phyloP scores from a whole-genome alignment of 1,140 invertebrate species.

The Temnothorax nylanderi region DNA sequence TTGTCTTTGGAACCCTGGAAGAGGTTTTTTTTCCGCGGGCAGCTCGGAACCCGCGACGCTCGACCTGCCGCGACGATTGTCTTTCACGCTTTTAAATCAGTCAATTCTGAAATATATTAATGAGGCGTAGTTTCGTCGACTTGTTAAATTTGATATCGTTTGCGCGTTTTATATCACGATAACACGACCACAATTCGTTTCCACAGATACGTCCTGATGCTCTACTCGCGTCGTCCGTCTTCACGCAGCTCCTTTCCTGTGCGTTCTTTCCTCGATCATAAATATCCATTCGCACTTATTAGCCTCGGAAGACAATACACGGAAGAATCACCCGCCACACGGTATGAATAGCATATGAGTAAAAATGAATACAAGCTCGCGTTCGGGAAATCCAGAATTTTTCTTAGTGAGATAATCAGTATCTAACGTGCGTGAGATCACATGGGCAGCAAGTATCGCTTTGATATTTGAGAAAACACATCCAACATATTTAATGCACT shows the following conservation, averaged over 20 bases:
- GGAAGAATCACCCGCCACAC: not conserved
- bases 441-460: not conserved
- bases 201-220: not conserved
- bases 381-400: not conserved
- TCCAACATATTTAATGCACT: not conserved
- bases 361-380: conserved; percentile 1
- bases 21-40: conserved; percentile 53
- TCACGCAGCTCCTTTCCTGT: not conserved
- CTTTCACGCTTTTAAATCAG: not conserved
- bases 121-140: not conserved
- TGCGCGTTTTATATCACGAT: not conserved
- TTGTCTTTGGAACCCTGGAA: conserved; percentile 56
- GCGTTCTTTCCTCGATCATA: not conserved
- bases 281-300: conserved; percentile 14
- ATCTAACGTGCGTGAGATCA: not conserved
- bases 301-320: not conserved
- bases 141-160: conserved; percentile 7
- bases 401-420: not conserved
- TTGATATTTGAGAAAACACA: not conserved
- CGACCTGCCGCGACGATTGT: not conserved
- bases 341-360: not conserved
- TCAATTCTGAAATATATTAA: conserved; percentile 32
- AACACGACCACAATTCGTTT: not conserved
- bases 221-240: not conserved
- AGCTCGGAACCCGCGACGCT: not conserved